Conservation (phyloP, 2,113 vertebrate genomes). For the Corynorhinus townsendii region DNA sequence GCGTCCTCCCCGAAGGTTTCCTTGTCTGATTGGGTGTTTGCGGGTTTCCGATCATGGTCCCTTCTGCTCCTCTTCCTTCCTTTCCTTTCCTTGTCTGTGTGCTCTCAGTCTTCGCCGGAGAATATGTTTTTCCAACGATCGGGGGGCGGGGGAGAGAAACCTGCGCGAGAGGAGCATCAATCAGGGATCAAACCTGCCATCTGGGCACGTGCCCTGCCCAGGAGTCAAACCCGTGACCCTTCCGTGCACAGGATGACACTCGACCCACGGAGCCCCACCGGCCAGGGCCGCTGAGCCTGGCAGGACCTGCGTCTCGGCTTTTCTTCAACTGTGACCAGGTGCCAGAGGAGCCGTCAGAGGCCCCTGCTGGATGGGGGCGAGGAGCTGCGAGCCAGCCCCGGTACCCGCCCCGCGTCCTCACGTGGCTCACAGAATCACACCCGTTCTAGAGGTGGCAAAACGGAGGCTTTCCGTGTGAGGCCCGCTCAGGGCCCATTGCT, state of each 20-base stretch:
- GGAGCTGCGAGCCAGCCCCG: neutral
- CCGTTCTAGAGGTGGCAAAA: neutral
- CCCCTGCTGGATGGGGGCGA: fast-evolving
- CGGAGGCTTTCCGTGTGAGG: neutral
- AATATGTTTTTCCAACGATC: no score
- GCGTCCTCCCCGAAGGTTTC: neutral
- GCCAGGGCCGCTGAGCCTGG: neutral
- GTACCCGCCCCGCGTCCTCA: fast-evolving
- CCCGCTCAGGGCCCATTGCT: neutral
- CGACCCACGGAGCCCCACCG: no score
- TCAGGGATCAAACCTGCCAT: no score
- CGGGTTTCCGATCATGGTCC: no score
- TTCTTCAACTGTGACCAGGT: neutral
- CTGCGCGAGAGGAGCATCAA: no score
- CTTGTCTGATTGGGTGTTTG: neutral
- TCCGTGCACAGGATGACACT: no score
- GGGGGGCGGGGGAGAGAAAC: no score
- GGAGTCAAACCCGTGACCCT: no score
- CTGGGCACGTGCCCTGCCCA: no score
- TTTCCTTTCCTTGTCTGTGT: neutral
- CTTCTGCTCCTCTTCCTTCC: neutral
- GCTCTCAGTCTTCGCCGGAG: no score
- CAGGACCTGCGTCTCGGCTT: neutral
- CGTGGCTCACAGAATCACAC: fast-evolving
- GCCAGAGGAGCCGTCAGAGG: neutral